A percentile compares a stretch with the other conserved stretches of the same genome.
Evolutionary conservation across 2,797 vertebrate species (phyloP).

Genomic region (Okamejei kenojei): DNA sequence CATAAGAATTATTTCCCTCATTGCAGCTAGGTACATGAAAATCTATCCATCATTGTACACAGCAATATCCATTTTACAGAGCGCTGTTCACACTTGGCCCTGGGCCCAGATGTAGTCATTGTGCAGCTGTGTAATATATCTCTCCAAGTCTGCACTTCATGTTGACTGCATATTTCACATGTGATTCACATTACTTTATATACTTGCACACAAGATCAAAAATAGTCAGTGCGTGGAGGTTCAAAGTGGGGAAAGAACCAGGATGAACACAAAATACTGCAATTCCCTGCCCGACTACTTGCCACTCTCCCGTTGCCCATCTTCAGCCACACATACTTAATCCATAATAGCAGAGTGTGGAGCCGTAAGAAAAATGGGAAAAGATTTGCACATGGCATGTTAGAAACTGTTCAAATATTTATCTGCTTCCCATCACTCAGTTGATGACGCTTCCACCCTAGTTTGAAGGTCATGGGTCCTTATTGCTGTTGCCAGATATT

Average conservation of each 20-base stretch:
- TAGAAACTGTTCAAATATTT: no score
- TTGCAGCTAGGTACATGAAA: not conserved
- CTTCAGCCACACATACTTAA: not conserved
- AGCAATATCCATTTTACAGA: constrained; percentile 10
- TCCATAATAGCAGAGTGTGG: no score
- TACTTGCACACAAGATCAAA: constrained; percentile 12
- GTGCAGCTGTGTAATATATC: constrained; percentile 25
- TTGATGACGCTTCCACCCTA: no score
- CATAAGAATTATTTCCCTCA: not conserved
- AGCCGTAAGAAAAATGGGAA: no score
- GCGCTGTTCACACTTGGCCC: not conserved
- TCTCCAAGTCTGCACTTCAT: constrained; percentile 19
- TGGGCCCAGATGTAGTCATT: not conserved
- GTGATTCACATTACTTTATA: constrained; percentile 19
- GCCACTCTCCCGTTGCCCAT: not conserved
- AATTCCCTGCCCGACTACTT: not conserved
- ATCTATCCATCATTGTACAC: not conserved
- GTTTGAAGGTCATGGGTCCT: no score
- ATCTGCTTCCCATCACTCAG: no score
- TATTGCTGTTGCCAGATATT: no score
- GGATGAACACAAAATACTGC: not conserved
- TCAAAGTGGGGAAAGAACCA: not conserved
- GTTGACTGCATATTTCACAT: constrained; percentile 23
- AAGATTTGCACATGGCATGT: no score
- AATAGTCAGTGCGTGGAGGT: not conserved